Percentiles rank a stretch among this genome's conserved stretches.
Conservation (phyloP, 2,888 invertebrate genomes). For the Diplazon laetatorius region DNA sequence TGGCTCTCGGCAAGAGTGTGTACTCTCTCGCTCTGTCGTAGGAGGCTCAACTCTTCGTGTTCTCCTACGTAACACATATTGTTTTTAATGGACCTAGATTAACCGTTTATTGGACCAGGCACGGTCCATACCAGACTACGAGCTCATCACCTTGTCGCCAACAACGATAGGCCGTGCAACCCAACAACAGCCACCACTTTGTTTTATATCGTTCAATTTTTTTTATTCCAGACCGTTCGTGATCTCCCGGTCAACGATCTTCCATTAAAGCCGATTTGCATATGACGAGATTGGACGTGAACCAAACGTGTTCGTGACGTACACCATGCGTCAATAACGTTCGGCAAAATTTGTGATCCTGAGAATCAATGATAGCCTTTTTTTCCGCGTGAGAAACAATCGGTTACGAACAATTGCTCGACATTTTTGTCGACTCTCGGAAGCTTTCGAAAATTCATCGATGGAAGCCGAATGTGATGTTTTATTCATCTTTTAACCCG, state of each 20-base stretch:
- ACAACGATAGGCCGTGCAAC: constrained; percentile 4
- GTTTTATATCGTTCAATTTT: constrained; percentile 11
- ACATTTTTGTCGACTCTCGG: no score
- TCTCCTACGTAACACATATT: constrained; percentile 58
- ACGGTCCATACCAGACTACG: constrained; percentile 32
- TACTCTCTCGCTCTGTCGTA: constrained; percentile 15
- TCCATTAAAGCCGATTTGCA: constrained; percentile 21
- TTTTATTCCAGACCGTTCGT: not conserved
- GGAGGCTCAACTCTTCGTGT: constrained; percentile 22
- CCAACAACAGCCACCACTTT: constrained; percentile 11
- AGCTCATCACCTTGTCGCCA: constrained; percentile 29
- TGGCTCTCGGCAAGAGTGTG: not conserved
- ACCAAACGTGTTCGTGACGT: not conserved
- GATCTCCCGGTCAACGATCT: constrained; percentile 41
- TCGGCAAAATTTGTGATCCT: no score
- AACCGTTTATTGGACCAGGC: constrained; percentile 62
- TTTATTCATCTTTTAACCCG: no score
- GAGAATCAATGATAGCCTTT: no score
- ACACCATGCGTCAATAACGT: not conserved
- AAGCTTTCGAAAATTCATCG: no score
- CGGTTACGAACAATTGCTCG: no score
- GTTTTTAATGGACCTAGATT: constrained; percentile 68
- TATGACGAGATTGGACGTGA: not conserved
- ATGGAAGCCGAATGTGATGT: no score
- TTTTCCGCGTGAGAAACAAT: no score